Evolutionary conservation across 2,797 vertebrate genomes (phyloP), one percentile per base, ranked within the genome.

Genomic region (Acrocephalus scirpaceus): DNA sequence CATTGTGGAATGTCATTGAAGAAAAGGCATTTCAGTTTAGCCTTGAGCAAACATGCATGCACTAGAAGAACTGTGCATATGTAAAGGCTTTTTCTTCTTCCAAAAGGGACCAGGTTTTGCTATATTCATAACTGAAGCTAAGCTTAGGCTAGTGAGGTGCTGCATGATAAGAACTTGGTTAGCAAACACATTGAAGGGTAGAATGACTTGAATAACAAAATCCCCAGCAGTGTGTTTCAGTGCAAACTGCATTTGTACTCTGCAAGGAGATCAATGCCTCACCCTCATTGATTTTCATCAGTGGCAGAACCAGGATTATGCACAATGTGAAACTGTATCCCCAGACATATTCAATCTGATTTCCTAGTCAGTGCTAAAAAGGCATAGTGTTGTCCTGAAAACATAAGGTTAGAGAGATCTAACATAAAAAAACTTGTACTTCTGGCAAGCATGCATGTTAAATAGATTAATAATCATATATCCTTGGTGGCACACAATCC

Each of bases 121-220:
- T 84, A 3, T 69, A 86, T 38, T 86, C 91, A 70, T 92, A 96
- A 96, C 71, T 72, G 76, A 93, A 95, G 73, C 58, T 94, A 93
- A 93, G 84, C 90, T 95, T 90, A 96, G 82, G 71, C 78, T 81
- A 69, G 92, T 95, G 90, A 97, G 88, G 96, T 79, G 61, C 84
- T 96, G 91, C 93, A 95, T 95, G 94, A 89, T 96, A 98, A 98
- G 95, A 97, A 93, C 92, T 97, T 95, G 92, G 94, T 97, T 97
- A 97, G 97, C 96, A 98, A 98, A 97, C 92, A 96, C 87, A 78
- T 76, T 96, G 95, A 97, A 91, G 26, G 12, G 91, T 75, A 5
- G 45, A 98, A 97, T 96, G 95, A 97, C 97, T 98, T 97, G 98
- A 98, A 98, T 98, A 97, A 97, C 95, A 98, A 98, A 97, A 98